Evolutionary conservation across 2,888 invertebrate species (phyloP), one percentile per base, ranked within the genome.

Genomic region (Caenorhabditis auriculariae): DNA sequence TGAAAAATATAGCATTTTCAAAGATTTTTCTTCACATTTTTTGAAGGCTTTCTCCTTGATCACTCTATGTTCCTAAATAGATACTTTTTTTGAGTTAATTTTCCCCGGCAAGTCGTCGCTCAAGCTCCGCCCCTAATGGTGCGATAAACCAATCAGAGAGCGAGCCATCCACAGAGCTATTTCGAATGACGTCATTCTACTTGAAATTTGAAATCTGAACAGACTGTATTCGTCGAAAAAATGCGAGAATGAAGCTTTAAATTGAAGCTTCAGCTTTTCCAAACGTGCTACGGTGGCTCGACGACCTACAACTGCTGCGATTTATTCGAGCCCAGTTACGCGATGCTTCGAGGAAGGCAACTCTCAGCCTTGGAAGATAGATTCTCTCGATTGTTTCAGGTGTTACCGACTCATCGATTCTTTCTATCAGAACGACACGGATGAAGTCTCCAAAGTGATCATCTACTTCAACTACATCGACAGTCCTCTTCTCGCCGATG

Each of bases 341-440:
- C 56, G 5, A 66, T 69, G 66, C 49, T 62, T 4, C 60, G 69
- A 21, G 69, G 69, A 46, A 60, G 63, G 63, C 59, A 39, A n/a
- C 5, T 43, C 9, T 15, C 7, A 12, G 29, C 21, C 19, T 45
- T 39, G 1, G 5, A 17, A 12, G 12, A 19, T n/a, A 37, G 27
- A 21, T 29, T 21, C 15, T 4, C 19, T 47, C 6, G 15, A 9
- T 23, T 23, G 2, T 28, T 52, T 26, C 27, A 60, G 66, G 56
- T 69, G 69, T 28, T 66, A 62, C 49, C 55, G 66, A 12, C 43
- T 69, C 5, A 56, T 58, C 5, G 60, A 59, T 35, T 44, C 49
- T n/a, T 69, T 60, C 42, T 60, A 66, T 48, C 69, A 69, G 28
- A 61, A 64, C 24, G 66, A 66, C 32, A 64, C 61, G 3, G 69